Conservation (phyloP, 1,140 invertebrate genomes). For the Drosophila micromelanica region DNA sequence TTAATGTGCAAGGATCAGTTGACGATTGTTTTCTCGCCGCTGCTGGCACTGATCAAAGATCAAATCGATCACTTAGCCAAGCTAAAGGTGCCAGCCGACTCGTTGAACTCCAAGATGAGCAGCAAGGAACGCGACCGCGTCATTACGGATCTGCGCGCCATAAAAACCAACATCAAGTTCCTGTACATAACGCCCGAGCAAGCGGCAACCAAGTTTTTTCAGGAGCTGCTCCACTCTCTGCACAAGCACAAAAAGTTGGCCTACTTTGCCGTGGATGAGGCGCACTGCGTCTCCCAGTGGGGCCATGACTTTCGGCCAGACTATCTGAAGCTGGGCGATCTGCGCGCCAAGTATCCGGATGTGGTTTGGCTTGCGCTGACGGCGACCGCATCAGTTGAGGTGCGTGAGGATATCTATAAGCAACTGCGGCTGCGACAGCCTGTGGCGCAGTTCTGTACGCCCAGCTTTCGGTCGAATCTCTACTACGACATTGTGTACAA, state of each 20-base stretch:
- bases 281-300: conserved; percentile 99
- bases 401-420: conserved; percentile 88
- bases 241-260: conserved; percentile 89
- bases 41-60: conserved; percentile 95
- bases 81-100: conserved; percentile 91
- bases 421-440: conserved; percentile 88
- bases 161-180: conserved; percentile 90
- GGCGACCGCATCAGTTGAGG: conserved; percentile 94
- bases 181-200: conserved; percentile 97
- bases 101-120: conserved; percentile 95
- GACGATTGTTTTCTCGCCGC: conserved; percentile 95
- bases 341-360: conserved; percentile 89
- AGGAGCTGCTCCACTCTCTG: conserved; percentile 87
- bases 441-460: conserved; percentile 87
- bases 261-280: conserved; percentile 97
- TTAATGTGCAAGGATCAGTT: conserved; percentile 90
- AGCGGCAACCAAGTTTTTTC: conserved; percentile 91
- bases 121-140: conserved; percentile 90
- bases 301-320: conserved; percentile 98
- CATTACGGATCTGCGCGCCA: conserved; percentile 89
- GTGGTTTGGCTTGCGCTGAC: conserved; percentile 96
- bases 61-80: conserved; percentile 89
- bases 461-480: conserved; percentile 92
- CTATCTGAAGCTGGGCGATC: conserved; percentile 93
- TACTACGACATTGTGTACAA: conserved; percentile 94